Evolutionary conservation across 2,797 vertebrate species (phyloP).

Genomic region (Perodicticus potto): DNA sequence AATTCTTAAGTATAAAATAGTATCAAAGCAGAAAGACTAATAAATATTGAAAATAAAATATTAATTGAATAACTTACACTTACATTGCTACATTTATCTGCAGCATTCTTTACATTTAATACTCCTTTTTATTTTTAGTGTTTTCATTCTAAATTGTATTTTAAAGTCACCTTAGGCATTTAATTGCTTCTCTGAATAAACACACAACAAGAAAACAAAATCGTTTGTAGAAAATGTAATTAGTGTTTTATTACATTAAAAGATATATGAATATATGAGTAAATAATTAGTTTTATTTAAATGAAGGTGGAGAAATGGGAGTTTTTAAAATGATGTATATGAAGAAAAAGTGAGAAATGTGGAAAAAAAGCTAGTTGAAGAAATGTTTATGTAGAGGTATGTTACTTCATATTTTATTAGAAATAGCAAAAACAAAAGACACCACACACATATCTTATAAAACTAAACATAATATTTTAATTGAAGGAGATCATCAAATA

Average conservation of each 20-base stretch:
- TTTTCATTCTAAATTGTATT: constrained; percentile 21
- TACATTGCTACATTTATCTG: neutral
- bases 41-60: constrained; percentile 12
- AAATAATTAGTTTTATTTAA: constrained; percentile 78
- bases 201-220: neutral
- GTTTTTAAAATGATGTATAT: constrained; percentile 34
- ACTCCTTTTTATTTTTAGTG: neutral
- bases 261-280: constrained; percentile 31
- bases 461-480: neutral
- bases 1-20: neutral
- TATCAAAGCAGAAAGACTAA: neutral
- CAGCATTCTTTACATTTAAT: neutral
- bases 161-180: constrained; percentile 50
- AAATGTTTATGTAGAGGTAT: neutral
- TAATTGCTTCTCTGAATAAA: constrained; percentile 52
- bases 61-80: neutral
- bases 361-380: neutral
- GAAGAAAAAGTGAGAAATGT: constrained; percentile 25
- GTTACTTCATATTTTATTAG: neutral
- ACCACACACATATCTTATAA: neutral
- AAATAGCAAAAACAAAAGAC: neutral
- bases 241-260: constrained; percentile 78
- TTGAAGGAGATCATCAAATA: neutral
- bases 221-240: constrained; percentile 66
- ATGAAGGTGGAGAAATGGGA: constrained; percentile 59